Evolutionary conservation across 2,888 invertebrate genomes (phyloP), one percentile per base, ranked within the genome.

Genomic region (Athalia cordata): DNA sequence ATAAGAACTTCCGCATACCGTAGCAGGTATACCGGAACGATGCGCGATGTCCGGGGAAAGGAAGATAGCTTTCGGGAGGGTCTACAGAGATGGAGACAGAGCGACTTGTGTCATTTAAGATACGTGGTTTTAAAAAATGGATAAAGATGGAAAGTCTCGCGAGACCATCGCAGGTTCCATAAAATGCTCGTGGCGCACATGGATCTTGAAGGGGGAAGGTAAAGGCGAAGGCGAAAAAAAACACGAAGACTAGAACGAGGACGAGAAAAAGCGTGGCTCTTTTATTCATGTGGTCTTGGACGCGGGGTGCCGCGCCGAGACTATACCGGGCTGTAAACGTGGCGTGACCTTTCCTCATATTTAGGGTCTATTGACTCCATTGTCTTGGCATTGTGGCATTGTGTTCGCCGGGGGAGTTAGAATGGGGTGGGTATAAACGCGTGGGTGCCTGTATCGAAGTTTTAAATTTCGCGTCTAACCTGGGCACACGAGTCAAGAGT

Each of bases 281-380:
- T 52, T 72, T 72, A 72, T 72, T 72, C 72, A 72, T 72, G 47
- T 47, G 72, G 72, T 59, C 72, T 59, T 72, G 72, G 59, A 47
- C 52, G 59, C 70, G 47, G 72, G 72, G 59, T 72, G 59, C 59
- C 72, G 57, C 59, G 45, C 45, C 57, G 52, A 59, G 72, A 72
- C 57, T 72, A 62, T 13, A 68, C 72, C 57, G n/a, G 47, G 72
- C 72, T 72, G 72, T 59, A 72, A 72, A 72, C 47, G 72, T 72
- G 72, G 72, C 72, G 72, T 72, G 72, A 72, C 72, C 72, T 72
- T 72, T 72, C 72, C 72, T 72, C 72, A 72, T 72, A 72, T 72
- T 72, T 72, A 72, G 72, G 72, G 72, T 72, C 72, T 72, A 72
- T 72, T 72, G 72, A 72, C 72, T 72, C 47, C 72, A 72, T 72